Base-by-base conservation (phyloP, 2,113 vertebrate species). In the Stercorarius parasiticus region DNA sequence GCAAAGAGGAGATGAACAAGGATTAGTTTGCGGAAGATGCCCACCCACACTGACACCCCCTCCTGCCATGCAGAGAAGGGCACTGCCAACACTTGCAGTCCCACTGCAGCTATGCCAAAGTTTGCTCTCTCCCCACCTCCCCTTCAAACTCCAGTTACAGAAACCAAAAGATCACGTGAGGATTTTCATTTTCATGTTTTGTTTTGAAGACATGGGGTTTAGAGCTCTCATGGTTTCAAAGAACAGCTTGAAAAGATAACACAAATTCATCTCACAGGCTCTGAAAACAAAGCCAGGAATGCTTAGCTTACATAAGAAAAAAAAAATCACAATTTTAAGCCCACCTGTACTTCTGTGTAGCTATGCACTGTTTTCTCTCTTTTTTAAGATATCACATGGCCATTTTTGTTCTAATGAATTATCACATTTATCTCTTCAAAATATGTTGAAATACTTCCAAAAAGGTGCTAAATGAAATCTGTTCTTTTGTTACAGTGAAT, bases 351-450 rank as follows among this genome's bases (percentile, higher is more conserved):
- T 87, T 59, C 52, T 67, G 30, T 49, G 32, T 4, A 70, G 50
- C 29, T 69, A 19, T 42, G 49, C 40, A 36, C 18, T 73, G 16
- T 65, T 76, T 72, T 86, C 55, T 89, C 53, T 89, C 38, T 50
- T 55, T 86, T 64, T 69, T 55, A 69, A 29, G 27, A 10, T 23
- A 70, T 13, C 64, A 86, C 56, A 64, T 34, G 61, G 21, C 10
- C 65, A 6, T 22, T 82, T 96, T 77, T 80, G 13, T 62, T 85
- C 74, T 49, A 89, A 82, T 56, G 77, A 84, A 64, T 89, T 86
- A 72, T 79, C 84, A 79, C 58, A 59, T 34, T 94, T 74, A 67
- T 55, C 62, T 90, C 58, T 82, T 71, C 80, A 86, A 94, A 96
- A 67, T 65, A 49, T 55, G 56, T 26, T 11, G 43, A 70, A 83